These are phyloP conservation scores for Lasioglossum oenotherae DNA, from an alignment of 2,888 invertebrate species.

Conservation along the genomic window DNA sequence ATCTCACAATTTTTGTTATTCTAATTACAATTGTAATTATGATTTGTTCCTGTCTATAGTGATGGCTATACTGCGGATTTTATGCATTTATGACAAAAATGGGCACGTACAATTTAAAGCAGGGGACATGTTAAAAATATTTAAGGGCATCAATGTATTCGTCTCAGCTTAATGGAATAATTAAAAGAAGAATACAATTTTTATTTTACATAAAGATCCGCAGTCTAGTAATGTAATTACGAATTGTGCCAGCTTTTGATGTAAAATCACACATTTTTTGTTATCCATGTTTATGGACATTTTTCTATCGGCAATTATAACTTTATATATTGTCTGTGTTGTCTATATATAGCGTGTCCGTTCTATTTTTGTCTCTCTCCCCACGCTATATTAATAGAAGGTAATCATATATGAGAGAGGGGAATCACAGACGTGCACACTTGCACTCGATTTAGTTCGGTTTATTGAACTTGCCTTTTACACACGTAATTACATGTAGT, in stretches of 20 bases:
- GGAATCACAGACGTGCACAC: slow-evolving; percentile 18
- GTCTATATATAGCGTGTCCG: slow-evolving; percentile 17
- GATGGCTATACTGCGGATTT: too few species aligned
- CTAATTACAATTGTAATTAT: not conserved
- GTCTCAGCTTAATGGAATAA: too few species aligned
- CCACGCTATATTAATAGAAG: slow-evolving; percentile 43
- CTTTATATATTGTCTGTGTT: not conserved
- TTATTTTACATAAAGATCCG: too few species aligned
- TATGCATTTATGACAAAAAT: too few species aligned
- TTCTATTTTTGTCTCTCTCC: slow-evolving; percentile 38
- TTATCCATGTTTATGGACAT: not conserved
- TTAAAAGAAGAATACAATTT: too few species aligned
- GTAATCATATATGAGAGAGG: slow-evolving; percentile 19
- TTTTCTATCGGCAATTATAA: not conserved
- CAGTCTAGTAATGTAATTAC: not conserved
- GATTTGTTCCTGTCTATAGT: not conserved
- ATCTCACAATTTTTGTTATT: not conserved
- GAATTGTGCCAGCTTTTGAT: not conserved
- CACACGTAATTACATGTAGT: slow-evolving; percentile 39
- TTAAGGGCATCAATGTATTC: too few species aligned
- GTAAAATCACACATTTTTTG: not conserved
- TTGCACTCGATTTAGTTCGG: slow-evolving; percentile 49
- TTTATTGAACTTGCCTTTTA: slow-evolving; percentile 58
- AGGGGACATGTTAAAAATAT: too few species aligned
- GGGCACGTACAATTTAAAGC: too few species aligned